Evolutionary conservation across 2,888 invertebrate genomes (phyloP).

Genomic region (Sabatieria punctata): DNA sequence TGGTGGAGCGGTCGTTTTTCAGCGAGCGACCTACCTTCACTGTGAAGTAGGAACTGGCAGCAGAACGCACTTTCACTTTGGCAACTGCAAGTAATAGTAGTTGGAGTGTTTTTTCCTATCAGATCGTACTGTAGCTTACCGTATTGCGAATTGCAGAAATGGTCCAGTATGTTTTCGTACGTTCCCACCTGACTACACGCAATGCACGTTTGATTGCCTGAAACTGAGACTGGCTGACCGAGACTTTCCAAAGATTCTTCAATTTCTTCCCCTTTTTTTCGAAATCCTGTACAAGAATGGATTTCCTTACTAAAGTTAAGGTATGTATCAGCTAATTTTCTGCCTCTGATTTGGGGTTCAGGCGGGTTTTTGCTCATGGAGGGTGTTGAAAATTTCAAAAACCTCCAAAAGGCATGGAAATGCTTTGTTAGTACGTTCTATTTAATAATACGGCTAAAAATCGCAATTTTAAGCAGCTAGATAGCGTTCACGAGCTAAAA

Average conservation of each 20-base stretch:
- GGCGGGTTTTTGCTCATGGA: no score
- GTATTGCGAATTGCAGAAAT: conserved; percentile 42
- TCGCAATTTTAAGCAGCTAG: no score
- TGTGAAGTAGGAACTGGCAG: conserved; percentile 16
- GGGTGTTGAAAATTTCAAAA: no score
- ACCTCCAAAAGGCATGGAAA: no score
- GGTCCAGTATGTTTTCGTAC: conserved; percentile 45
- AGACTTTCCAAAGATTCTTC: conserved; percentile 1
- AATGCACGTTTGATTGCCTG: conserved; percentile 31
- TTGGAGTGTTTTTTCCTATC: background rate
- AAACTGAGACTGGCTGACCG: no score
- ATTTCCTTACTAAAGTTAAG: no score
- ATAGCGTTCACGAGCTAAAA: no score
- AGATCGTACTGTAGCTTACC: conserved; percentile 33
- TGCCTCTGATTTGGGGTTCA: background rate
- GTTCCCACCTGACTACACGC: conserved; percentile 44
- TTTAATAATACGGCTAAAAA: no score
- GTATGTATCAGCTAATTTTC: no score
- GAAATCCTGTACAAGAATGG: no score
- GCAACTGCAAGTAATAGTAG: conserved; percentile 16
- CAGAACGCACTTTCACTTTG: conserved; percentile 17
- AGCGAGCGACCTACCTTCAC: conserved; percentile 19
- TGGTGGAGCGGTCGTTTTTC: conserved; percentile 17
- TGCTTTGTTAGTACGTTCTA: no score
- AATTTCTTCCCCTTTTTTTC: no score